Conservation (phyloP, 1,140 invertebrate genomes). For the Platorchestia sp. region DNA sequence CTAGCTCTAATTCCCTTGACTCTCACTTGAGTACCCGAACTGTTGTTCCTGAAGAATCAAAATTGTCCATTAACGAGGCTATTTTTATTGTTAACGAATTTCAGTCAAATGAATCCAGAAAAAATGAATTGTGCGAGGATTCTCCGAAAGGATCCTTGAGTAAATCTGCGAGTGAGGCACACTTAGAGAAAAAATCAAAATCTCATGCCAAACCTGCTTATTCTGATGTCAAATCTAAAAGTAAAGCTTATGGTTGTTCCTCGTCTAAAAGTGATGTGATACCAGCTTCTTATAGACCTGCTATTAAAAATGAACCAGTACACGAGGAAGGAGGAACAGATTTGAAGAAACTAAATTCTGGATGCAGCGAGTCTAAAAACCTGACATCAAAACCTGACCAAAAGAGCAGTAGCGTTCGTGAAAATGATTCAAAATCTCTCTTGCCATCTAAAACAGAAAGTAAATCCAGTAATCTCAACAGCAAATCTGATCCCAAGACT, state of each 20-base stretch:
- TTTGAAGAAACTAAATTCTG: neutral
- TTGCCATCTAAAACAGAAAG: neutral
- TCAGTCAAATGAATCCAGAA: neutral
- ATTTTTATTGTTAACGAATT: neutral
- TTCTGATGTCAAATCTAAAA: neutral
- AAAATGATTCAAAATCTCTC: neutral
- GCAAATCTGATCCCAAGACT: constrained; percentile 8
- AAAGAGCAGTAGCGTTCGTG: neutral
- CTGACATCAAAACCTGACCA: neutral
- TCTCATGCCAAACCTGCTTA: neutral
- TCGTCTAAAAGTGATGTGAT: neutral
- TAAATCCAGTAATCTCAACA: neutral
- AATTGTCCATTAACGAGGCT: neutral
- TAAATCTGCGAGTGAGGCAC: neutral
- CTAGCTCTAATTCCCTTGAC: neutral
- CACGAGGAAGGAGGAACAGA: neutral
- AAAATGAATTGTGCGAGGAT: neutral
- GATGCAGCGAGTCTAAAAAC: neutral
- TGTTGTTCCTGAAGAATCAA: neutral
- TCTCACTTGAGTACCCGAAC: neutral
- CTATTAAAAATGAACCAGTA: neutral
- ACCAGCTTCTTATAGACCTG: neutral
- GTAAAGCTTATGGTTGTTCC: neutral
- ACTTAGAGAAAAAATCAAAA: neutral
- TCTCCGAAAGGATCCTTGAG: neutral